phyloP scores from a whole-genome alignment of 2,113 vertebrate genomes.

The Clarias magur region DNA sequence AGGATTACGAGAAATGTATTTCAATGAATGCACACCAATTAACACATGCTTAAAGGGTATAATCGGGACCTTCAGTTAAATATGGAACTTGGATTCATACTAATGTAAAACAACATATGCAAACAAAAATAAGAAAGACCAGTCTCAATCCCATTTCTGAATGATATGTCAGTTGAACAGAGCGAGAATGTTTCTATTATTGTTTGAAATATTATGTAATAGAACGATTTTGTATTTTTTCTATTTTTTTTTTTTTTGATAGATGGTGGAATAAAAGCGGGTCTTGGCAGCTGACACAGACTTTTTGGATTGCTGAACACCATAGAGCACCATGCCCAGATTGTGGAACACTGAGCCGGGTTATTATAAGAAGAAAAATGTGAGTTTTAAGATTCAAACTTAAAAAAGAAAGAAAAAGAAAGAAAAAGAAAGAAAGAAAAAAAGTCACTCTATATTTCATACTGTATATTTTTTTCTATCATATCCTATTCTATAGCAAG shows the following conservation, averaged over 20 bases:
- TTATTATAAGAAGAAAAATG: neutral
- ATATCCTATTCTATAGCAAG: neutral
- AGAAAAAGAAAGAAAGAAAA: no score
- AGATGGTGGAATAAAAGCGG: neutral
- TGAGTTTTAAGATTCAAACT: neutral
- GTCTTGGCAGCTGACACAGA: neutral
- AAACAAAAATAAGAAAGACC: neutral
- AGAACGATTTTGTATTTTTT: neutral
- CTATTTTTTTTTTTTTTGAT: conserved; percentile 14
- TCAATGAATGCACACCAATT: neutral
- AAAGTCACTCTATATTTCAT: no score
- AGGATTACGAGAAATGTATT: neutral
- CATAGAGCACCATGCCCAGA: neutral
- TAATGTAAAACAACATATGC: neutral
- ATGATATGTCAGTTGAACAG: neutral
- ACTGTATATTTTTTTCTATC: no score
- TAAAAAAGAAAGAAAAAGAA: neutral
- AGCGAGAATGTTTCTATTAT: neutral
- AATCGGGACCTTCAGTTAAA: neutral
- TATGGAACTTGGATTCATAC: neutral
- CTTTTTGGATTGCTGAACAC: neutral
- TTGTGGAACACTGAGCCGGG: neutral
- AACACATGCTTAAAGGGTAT: neutral
- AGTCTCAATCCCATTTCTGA: neutral
- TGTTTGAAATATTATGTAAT: neutral